Base-by-base conservation (phyloP, 2,113 vertebrate genomes). In the Stigmatopora nigra region DNA sequence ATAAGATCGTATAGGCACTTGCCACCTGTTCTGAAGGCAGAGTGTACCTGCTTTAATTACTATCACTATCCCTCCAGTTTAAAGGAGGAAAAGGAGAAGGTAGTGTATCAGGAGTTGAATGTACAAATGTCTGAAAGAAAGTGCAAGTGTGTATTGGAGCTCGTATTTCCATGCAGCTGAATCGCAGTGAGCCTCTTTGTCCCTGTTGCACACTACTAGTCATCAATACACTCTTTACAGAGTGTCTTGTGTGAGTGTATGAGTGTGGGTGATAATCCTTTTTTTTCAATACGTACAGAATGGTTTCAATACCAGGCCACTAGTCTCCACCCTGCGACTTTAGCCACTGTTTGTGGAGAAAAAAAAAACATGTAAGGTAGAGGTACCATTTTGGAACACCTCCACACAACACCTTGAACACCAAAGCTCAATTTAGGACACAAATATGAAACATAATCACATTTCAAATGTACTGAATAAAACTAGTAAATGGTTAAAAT, bases 151-250 rank as follows among this genome's bases (percentile, higher is more conserved):
- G n/a, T 62, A 60, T 61, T 64, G 38, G 38, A 61, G 49, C 66
- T 65, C 69, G 59, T 57, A 67, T 73, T 73, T 81, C 70, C 53
- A 61, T 76, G 67, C 72, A 78, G 69, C 69, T 81, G 76, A 78
- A 59, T 55, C 44, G 60, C 35, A 63, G 61, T 57, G 63, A 71
- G 62, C 45, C 53, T 71, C 57, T 76, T 70, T 76, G 70, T 78
- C 49, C 66, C 52, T 58, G 47, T 67, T 76, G 51, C 63, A 78
- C 47, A 66, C 68, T 36, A 67, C 68, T 36, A 66, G 58, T 76
- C 16, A n/a, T 73, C 70, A 69, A 76, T 73, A 76, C 76, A 61
- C 67, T 68, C 47, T 67, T 56, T 17, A 25, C 55, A 25, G 70
- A 56, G 65, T 53, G 45, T 16, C 64, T 60, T 61, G 70, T 70